Conservation (phyloP, 2,113 vertebrate species). For the Benthochromis sp. region DNA sequence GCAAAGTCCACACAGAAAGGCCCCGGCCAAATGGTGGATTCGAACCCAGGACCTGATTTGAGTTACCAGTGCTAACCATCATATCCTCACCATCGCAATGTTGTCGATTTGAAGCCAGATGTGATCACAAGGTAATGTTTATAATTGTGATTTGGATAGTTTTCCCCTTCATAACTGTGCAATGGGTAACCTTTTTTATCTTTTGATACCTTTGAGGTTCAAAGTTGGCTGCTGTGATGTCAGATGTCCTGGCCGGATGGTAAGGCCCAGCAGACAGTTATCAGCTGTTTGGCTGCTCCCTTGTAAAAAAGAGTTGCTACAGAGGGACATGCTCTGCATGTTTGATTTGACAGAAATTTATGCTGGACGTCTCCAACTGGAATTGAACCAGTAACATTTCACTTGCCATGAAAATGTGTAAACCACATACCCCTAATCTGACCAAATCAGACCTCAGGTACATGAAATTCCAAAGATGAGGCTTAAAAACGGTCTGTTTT, state of each 20-base stretch:
- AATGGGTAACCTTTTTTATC: not conserved
- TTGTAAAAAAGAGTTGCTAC: not conserved
- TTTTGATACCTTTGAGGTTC: not conserved
- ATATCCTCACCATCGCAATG: not conserved
- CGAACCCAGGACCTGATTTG: not conserved
- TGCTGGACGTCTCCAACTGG: not conserved
- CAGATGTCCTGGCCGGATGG: accelerated
- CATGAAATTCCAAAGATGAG: accelerated
- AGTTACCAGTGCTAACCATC: not conserved
- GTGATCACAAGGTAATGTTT: accelerated
- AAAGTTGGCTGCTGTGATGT: not conserved
- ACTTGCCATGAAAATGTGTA: accelerated
- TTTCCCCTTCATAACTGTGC: not conserved
- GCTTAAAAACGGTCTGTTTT: not conserved
- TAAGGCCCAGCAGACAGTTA: not conserved
- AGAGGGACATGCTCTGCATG: not conserved
- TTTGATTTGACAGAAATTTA: not conserved
- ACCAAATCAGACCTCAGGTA: accelerated
- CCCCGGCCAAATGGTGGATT: accelerated
- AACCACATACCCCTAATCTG: not conserved
- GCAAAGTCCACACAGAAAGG: not conserved
- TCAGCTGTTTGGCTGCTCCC: not conserved
- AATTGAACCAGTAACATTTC: not conserved
- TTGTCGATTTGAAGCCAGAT: not conserved
- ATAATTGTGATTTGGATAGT: not conserved